Percentiles rank a stretch among this genome's conserved stretches.
Evolutionary conservation across 30 jellyfish, hydroid and myxozoan genomes (phyloP).

Genomic region (Hydra vulgaris): DNA sequence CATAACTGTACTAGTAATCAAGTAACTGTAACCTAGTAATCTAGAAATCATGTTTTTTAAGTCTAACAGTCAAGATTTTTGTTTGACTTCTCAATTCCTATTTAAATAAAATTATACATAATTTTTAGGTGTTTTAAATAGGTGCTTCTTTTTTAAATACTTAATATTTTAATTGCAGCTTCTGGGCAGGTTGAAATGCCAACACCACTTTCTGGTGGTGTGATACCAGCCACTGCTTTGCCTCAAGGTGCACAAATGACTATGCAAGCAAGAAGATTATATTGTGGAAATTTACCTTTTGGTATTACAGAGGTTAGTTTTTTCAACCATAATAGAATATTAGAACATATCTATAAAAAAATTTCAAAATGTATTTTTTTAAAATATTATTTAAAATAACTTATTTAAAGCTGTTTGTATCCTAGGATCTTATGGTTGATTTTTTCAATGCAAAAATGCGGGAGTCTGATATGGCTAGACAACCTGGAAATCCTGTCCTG

Average conservation of each 20-base stretch:
- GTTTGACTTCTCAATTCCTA: no score
- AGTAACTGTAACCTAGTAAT: no score
- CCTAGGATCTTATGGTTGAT: slow-evolving; percentile 94
- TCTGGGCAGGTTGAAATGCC: slow-evolving; percentile 97
- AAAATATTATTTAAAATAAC: no score
- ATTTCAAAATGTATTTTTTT: no score
- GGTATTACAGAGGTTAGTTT: slow-evolving; percentile 92
- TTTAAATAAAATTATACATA: no score
- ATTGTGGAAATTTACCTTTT: slow-evolving; percentile 95
- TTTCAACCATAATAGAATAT: background rate
- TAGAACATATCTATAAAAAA: background rate
- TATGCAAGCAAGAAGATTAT: slow-evolving; percentile 91
- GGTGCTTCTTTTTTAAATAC: background rate
- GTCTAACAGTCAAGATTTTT: no score
- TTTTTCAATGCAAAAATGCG: slow-evolving; percentile 96
- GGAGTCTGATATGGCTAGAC: slow-evolving; percentile 85
- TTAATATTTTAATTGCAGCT: slow-evolving; percentile 33
- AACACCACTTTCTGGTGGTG: slow-evolving; percentile 98
- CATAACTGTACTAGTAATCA: no score
- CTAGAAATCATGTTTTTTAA: no score
- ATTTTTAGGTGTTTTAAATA: no score
- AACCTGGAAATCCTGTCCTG: slow-evolving; percentile 96
- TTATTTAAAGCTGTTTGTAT: slow-evolving; percentile 4
- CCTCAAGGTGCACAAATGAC: slow-evolving; percentile 99
- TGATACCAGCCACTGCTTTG: slow-evolving; percentile 97